phyloP scores from a whole-genome alignment of 2,888 invertebrate genomes.

The Pseudococcus viburni region DNA sequence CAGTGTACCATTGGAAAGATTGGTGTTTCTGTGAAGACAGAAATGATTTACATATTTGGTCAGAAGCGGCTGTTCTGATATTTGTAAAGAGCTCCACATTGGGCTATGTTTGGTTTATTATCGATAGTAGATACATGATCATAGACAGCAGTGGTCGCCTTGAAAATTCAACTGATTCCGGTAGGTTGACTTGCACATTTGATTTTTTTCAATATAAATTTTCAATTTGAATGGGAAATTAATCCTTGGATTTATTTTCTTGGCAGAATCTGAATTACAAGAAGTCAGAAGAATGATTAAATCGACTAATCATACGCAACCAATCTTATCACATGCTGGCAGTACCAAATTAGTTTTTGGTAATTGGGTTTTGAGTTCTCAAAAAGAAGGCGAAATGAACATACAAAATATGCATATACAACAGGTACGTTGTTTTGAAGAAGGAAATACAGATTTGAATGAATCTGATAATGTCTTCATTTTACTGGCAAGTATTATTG shows the following conservation, averaged over 20 bases:
- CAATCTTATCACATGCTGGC: constrained; percentile 85
- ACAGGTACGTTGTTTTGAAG: constrained; percentile 72
- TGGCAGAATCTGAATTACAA: no score
- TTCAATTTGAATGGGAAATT: not conserved
- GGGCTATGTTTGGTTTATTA: constrained; percentile 98
- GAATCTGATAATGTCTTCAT: no score
- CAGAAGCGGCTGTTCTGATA: constrained; percentile 95
- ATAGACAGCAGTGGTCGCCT: constrained; percentile 99
- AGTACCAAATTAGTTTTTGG: constrained; percentile 88
- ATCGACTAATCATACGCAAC: constrained; percentile 84
- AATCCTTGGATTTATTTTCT: no score
- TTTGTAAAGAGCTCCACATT: constrained; percentile 97
- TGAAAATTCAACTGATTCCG: constrained; percentile 94
- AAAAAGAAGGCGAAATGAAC: constrained; percentile 90
- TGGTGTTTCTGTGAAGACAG: constrained; percentile 96
- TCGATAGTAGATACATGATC: constrained; percentile 94
- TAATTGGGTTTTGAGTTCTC: constrained; percentile 92
- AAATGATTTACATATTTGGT: constrained; percentile 99
- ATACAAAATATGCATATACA: constrained; percentile 97
- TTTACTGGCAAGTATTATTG: no score
- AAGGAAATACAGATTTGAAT: no score
- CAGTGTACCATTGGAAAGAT: constrained; percentile 97
- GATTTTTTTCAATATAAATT: not conserved
- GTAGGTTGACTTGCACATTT: constrained; percentile 73
- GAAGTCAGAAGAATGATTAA: no score